Percentiles rank a stretch among this genome's conserved stretches.
phyloP scores from a whole-genome alignment of 53 echinoderm and acorn worm genomes.

The Glandiceps talaboti region DNA sequence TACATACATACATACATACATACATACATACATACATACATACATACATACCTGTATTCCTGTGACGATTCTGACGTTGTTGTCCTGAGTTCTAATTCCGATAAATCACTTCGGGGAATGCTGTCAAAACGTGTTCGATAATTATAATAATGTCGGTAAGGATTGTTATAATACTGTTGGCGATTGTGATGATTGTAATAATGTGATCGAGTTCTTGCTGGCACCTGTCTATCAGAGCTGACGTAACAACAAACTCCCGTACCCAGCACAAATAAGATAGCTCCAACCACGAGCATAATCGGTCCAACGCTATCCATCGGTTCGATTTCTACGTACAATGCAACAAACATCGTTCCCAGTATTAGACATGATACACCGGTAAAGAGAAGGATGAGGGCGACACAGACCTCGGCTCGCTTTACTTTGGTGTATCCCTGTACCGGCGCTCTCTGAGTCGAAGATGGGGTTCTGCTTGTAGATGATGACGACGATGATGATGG shows the following conservation, averaged over 20 bases:
- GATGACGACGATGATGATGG: no score
- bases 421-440: background rate
- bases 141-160: background rate
- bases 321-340: background rate
- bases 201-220: background rate
- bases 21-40: no score
- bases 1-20: no score
- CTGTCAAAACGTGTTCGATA: background rate
- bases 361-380: background rate
- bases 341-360: background rate
- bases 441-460: background rate
- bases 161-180: background rate
- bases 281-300: background rate
- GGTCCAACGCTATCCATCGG: background rate
- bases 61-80: background rate
- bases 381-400: background rate
- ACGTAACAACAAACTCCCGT: background rate
- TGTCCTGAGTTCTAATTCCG: background rate
- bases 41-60: background rate
- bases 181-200: background rate
- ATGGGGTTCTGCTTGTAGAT: background rate
- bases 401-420: background rate
- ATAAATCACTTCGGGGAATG: background rate
- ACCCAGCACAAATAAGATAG: background rate
- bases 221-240: background rate